These are phyloP conservation scores for Pomatorhinus ruficollis DNA, from an alignment of 2,113 vertebrate species.

Conservation along the genomic window DNA sequence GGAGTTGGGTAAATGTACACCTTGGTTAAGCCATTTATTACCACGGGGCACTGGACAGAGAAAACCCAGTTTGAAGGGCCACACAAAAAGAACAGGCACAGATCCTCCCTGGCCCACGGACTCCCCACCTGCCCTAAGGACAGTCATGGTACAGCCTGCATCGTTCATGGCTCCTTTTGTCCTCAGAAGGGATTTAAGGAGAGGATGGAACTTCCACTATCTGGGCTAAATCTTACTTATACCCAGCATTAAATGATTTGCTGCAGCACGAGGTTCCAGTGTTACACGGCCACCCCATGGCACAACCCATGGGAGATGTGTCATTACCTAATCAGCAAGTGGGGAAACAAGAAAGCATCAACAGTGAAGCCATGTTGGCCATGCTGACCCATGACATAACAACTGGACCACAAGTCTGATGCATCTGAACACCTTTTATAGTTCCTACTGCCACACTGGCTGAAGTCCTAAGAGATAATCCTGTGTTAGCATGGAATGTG, in stretches of 20 bases:
- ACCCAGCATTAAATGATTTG: neutral
- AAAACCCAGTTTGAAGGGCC: neutral
- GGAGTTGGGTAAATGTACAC: neutral
- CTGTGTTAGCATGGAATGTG: neutral
- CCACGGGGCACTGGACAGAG: neutral
- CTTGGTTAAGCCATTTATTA: neutral
- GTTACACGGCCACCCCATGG: accelerated
- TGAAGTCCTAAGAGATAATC: neutral
- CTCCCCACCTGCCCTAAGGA: neutral
- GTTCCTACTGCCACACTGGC: neutral
- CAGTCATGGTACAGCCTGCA: neutral
- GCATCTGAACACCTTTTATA: neutral
- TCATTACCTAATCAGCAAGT: neutral
- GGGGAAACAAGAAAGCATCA: neutral
- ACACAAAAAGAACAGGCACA: neutral
- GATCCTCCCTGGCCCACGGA: neutral
- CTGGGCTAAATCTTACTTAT: neutral
- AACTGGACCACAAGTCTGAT: neutral
- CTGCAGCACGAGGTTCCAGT: neutral
- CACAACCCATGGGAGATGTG: accelerated
- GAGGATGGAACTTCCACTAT: neutral
- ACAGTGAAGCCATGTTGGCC: neutral
- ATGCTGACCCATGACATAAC: neutral
- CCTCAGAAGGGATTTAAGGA: neutral
- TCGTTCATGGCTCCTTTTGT: neutral